These are phyloP conservation scores for Acleris cristana DNA, from an alignment of 2,888 invertebrate species.

Conservation along the genomic window DNA sequence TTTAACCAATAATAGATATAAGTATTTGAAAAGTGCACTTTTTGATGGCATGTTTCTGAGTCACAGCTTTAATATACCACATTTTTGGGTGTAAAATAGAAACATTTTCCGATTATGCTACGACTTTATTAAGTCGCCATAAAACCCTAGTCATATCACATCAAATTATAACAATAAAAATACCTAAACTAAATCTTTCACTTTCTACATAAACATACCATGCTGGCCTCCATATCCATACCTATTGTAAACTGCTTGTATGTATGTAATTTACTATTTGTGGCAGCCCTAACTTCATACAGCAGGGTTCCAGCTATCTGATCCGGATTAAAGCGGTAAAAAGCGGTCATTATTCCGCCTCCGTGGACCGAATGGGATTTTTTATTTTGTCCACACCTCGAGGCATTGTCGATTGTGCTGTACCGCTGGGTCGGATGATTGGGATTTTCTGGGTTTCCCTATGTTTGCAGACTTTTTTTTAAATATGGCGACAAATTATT, in stretches of 20 bases:
- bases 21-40: no score
- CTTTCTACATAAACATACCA: no score
- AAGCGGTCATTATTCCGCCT: slow-evolving; percentile 81
- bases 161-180: no score
- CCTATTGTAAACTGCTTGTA: background rate
- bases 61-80: no score
- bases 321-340: slow-evolving; percentile 80
- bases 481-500: background rate
- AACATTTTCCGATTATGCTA: no score
- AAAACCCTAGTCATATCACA: no score
- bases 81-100: no score
- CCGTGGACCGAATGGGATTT: slow-evolving; percentile 71
- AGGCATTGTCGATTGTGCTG: slow-evolving; percentile 58
- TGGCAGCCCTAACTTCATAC: slow-evolving; percentile 19
- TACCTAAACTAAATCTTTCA: no score
- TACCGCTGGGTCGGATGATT: slow-evolving; percentile 63
- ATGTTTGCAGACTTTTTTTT: background rate
- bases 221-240: no score
- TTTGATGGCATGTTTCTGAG: no score
- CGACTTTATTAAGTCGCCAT: no score
- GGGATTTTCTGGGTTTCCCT: slow-evolving; percentile 40
- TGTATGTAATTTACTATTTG: background rate
- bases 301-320: slow-evolving; percentile 66
- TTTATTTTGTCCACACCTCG: slow-evolving; percentile 77
- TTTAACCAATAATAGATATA: no score